Percentiles rank a stretch among this genome's conserved stretches.
These are phyloP conservation scores for Rhagologus leucostigma DNA, from an alignment of 2,113 vertebrate genomes.

Conservation along the genomic window DNA sequence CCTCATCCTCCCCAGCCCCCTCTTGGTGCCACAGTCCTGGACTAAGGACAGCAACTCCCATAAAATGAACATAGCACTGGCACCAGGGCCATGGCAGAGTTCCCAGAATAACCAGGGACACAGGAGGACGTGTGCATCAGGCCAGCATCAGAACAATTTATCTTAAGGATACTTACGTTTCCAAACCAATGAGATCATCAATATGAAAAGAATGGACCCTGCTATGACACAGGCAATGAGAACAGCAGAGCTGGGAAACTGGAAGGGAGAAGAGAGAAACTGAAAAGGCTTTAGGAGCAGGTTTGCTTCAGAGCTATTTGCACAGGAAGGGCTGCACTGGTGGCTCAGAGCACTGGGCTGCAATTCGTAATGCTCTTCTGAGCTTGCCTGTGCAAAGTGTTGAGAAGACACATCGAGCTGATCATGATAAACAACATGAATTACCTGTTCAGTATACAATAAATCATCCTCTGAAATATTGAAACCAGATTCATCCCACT, in stretches of 20 bases:
- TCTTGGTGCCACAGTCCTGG: background rate
- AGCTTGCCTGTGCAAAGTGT: background rate
- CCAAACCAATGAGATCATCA: background rate
- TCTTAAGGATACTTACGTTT: constrained; percentile 21
- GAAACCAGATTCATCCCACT: background rate
- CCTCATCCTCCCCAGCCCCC: background rate
- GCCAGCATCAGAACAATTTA: background rate
- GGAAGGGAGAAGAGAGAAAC: background rate
- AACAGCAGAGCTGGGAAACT: background rate
- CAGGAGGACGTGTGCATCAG: background rate
- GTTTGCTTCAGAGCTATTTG: background rate
- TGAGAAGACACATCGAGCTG: background rate
- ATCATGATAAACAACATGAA: background rate
- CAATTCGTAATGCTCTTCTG: background rate
- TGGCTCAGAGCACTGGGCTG: background rate
- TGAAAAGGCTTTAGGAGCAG: background rate
- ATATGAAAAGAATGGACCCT: background rate
- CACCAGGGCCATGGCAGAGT: background rate
- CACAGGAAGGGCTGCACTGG: background rate
- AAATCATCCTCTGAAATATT: background rate
- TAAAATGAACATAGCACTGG: background rate
- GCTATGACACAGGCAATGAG: background rate
- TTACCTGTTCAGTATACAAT: background rate
- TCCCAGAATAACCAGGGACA: background rate
- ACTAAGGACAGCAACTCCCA: background rate